Conservation (phyloP, 2,888 invertebrate genomes). For the Chouioia cunea region DNA sequence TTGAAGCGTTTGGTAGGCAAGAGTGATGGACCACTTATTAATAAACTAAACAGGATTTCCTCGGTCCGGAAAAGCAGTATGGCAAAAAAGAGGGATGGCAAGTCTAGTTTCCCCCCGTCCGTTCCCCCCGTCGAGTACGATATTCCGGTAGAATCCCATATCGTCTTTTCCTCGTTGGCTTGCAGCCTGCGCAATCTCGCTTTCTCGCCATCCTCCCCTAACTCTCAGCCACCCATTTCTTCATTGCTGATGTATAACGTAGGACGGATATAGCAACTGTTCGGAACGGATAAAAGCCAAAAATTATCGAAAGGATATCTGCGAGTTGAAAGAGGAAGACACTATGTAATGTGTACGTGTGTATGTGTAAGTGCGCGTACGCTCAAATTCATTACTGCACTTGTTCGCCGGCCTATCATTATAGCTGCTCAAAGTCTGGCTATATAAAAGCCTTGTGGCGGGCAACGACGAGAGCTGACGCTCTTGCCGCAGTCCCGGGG, state of each 20-base stretch:
- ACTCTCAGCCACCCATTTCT: background rate
- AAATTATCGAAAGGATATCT: slow-evolving; percentile 55
- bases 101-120: too few relatives aligned
- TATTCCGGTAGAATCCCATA: slow-evolving; percentile 11
- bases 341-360: too few relatives aligned
- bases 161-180: slow-evolving; percentile 5
- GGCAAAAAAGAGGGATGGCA: background rate
- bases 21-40: slow-evolving; percentile 58
- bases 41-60: slow-evolving; percentile 65
- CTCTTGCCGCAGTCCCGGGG: background rate
- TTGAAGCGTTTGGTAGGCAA: background rate
- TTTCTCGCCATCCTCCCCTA: slow-evolving; percentile 6
- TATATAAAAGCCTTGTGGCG: too few relatives aligned
- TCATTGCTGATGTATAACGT: background rate
- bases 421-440: background rate
- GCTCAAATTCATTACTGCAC: slow-evolving; percentile 17
- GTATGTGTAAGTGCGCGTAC: too few relatives aligned
- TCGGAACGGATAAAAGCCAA: slow-evolving; percentile 54
- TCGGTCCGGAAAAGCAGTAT: slow-evolving; percentile 59
- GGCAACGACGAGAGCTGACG: background rate
- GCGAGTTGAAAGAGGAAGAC: slow-evolving; percentile 38
- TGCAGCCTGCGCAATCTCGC: slow-evolving; percentile 10
- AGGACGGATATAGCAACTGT: too few relatives aligned
- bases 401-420: slow-evolving; percentile 1
- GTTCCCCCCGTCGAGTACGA: slow-evolving; percentile 39